Conservation (phyloP, 2,113 vertebrate species). For the Chascanopsetta lugubris region DNA sequence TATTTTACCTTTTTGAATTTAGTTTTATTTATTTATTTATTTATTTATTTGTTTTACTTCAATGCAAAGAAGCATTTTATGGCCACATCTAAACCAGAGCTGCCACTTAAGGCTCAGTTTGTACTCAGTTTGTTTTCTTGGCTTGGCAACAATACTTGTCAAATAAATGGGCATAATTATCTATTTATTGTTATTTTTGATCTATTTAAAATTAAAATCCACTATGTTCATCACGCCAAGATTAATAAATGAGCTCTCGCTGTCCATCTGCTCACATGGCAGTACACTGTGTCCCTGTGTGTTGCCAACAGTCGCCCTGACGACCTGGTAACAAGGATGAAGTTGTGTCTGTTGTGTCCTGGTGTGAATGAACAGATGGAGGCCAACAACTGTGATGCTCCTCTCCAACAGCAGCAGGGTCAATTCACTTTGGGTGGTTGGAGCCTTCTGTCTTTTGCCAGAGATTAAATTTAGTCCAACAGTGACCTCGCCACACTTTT, state of each 20-base stretch:
- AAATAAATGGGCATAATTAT: no score
- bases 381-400: neutral
- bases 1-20: no score
- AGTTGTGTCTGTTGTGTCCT: no score
- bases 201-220: neutral
- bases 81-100: no score
- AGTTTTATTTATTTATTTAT: no score
- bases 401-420: neutral
- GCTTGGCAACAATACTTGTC: no score
- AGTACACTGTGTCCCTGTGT: neutral
- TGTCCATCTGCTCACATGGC: neutral
- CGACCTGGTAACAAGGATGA: neutral
- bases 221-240: neutral
- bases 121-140: no score
- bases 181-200: no score
- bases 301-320: neutral
- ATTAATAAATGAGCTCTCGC: neutral
- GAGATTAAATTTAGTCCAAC: neutral
- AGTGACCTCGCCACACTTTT: neutral
- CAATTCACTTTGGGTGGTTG: neutral
- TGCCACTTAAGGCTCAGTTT: no score
- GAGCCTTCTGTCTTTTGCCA: neutral
- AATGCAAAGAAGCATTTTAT: no score
- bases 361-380: neutral
- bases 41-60: no score